Evolutionary conservation across 2,888 invertebrate species (phyloP).

Genomic region (Temnothorax rugatulus): DNA sequence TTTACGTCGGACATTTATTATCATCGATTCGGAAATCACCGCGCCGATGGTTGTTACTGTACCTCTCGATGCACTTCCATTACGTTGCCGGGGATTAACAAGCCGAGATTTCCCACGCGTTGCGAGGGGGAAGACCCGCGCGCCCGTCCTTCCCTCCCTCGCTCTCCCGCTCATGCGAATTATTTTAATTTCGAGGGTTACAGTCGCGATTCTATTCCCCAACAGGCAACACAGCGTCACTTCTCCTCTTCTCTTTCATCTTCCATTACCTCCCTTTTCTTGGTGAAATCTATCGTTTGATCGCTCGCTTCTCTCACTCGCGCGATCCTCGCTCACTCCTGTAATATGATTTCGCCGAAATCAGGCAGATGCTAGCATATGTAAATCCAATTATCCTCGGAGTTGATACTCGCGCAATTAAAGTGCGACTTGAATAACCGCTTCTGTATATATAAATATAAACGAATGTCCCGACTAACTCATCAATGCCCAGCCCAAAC

Average conservation of each 20-base stretch:
- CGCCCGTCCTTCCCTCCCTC: slow-evolving; percentile 21
- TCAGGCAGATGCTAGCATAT: background rate
- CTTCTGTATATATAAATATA: background rate
- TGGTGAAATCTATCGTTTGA: slow-evolving; percentile 36
- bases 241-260: slow-evolving; percentile 59
- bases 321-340: background rate
- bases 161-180: slow-evolving; percentile 42
- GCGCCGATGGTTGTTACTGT: slow-evolving; percentile 33
- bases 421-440: background rate
- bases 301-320: slow-evolving; percentile 12
- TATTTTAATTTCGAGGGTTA: slow-evolving; percentile 58
- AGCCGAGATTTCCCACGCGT: slow-evolving; percentile 52
- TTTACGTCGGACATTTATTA: slow-evolving; percentile 31
- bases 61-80: slow-evolving; percentile 41
- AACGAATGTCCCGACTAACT: too few relatives aligned
- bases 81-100: slow-evolving; percentile 39
- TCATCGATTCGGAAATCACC: slow-evolving; percentile 26
- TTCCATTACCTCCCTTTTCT: slow-evolving; percentile 39
- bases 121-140: slow-evolving; percentile 15
- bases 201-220: slow-evolving; percentile 43
- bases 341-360: slow-evolving; percentile 12
- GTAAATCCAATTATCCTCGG: background rate
- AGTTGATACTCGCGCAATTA: background rate
- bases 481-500: too few relatives aligned
- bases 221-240: background rate